Conservation (phyloP, 2,113 vertebrate genomes). For the Megalops atlanticus region DNA sequence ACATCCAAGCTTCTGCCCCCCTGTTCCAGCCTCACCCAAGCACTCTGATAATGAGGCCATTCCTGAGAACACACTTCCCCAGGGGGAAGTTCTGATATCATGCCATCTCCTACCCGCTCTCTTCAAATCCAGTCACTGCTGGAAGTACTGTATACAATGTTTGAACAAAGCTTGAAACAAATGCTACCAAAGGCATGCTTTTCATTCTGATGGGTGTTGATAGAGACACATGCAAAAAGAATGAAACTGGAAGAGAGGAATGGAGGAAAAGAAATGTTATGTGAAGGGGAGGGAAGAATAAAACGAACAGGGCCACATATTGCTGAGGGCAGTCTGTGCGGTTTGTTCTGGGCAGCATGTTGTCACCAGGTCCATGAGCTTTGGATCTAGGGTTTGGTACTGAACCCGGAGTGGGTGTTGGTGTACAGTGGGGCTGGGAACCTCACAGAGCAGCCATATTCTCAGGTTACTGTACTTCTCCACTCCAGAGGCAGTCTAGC, state of each 20-base stretch:
- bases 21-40: slow-evolving; percentile 19
- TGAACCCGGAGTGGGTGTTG: slow-evolving; percentile 50
- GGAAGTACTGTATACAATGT: background rate
- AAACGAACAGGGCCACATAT: slow-evolving; percentile 11
- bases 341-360: background rate
- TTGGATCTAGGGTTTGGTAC: slow-evolving; percentile 52
- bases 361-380: slow-evolving; percentile 44
- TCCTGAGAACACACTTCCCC: slow-evolving; percentile 53
- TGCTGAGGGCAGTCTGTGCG: too few relatives aligned
- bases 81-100: slow-evolving; percentile 54
- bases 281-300: slow-evolving; percentile 25
- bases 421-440: slow-evolving; percentile 49
- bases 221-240: slow-evolving; percentile 9
- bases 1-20: slow-evolving; percentile 14
- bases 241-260: background rate
- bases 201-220: slow-evolving; percentile 14
- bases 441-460: background rate
- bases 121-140: background rate
- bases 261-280: too few relatives aligned
- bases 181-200: background rate
- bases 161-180: slow-evolving; percentile 34
- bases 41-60: slow-evolving; percentile 25
- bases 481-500: too few relatives aligned
- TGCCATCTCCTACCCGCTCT: background rate
- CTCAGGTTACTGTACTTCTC: too few relatives aligned